These are phyloP conservation scores for Basileuterus tristriatus DNA, from an alignment of 2,797 vertebrate species.

Conservation along the genomic window DNA sequence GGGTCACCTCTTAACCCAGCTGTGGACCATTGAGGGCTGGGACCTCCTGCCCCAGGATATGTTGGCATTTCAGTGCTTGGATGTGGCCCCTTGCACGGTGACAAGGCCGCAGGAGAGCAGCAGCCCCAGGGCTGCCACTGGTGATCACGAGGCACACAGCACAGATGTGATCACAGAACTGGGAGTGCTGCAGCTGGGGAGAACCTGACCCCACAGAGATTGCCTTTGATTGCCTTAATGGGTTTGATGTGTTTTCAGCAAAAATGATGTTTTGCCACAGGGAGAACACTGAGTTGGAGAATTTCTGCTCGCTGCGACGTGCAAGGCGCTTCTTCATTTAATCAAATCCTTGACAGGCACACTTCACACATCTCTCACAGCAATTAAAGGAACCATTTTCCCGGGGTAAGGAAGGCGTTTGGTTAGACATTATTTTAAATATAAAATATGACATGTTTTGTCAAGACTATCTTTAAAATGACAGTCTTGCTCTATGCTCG, in stretches of 20 bases:
- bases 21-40: neutral
- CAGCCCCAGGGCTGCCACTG: accelerated
- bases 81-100: accelerated
- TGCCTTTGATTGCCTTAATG: neutral
- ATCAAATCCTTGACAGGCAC: slow-evolving; percentile 36
- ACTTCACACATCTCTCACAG: neutral
- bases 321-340: neutral
- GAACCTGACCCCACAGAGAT: neutral
- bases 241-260: neutral
- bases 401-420: neutral
- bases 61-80: neutral
- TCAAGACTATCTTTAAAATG: slow-evolving; percentile 37
- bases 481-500: neutral
- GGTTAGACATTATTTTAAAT: slow-evolving; percentile 30
- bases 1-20: neutral
- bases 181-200: neutral
- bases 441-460: slow-evolving; percentile 53
- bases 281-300: neutral
- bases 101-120: neutral
- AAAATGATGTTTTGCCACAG: neutral
- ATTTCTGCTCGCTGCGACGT: accelerated
- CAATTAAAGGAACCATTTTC: slow-evolving; percentile 44
- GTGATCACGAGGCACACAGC: neutral
- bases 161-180: neutral
- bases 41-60: neutral